Percentiles rank a stretch among this genome's conserved stretches.
These are phyloP conservation scores for Podarcis lilfordi DNA, from an alignment of 2,797 vertebrate species.

Conservation along the genomic window DNA sequence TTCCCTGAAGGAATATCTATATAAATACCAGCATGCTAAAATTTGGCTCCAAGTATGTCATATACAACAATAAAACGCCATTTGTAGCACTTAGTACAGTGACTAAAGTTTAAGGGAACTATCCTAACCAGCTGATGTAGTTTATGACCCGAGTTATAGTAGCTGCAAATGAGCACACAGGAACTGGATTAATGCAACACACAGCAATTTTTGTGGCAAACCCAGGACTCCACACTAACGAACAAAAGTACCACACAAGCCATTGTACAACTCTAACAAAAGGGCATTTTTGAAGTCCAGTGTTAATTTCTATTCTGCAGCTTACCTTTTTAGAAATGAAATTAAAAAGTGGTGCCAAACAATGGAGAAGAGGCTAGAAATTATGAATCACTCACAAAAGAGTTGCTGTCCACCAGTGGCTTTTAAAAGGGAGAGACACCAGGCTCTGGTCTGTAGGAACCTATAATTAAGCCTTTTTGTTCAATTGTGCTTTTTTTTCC, in stretches of 20 bases:
- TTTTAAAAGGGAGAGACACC: slow-evolving; percentile 59
- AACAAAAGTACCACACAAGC: slow-evolving; percentile 71
- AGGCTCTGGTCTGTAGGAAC: slow-evolving; percentile 63
- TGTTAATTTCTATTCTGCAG: slow-evolving; percentile 53
- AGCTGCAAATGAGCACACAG: slow-evolving; percentile 72
- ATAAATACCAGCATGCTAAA: slow-evolving; percentile 72
- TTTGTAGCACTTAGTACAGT: slow-evolving; percentile 66
- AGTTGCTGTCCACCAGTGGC: slow-evolving; percentile 65
- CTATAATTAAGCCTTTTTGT: slow-evolving; percentile 68
- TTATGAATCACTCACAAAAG: slow-evolving; percentile 71
- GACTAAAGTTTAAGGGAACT: slow-evolving; percentile 77
- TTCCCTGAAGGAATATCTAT: slow-evolving; percentile 70
- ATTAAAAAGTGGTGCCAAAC: slow-evolving; percentile 60
- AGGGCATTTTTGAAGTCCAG: slow-evolving; percentile 69
- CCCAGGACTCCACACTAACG: slow-evolving; percentile 72
- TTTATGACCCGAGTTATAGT: slow-evolving; percentile 49
- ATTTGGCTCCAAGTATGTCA: slow-evolving; percentile 71
- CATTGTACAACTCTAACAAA: slow-evolving; percentile 67
- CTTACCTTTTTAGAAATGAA: slow-evolving; percentile 58
- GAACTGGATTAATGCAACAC: slow-evolving; percentile 76
- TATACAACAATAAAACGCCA: slow-evolving; percentile 67
- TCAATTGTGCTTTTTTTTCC: slow-evolving; percentile 9
- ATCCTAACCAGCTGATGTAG: slow-evolving; percentile 72
- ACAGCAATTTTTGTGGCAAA: slow-evolving; percentile 76
- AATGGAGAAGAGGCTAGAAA: slow-evolving; percentile 69